Conservation (phyloP, 2,888 invertebrate genomes). For the Brachypterus glaber region DNA sequence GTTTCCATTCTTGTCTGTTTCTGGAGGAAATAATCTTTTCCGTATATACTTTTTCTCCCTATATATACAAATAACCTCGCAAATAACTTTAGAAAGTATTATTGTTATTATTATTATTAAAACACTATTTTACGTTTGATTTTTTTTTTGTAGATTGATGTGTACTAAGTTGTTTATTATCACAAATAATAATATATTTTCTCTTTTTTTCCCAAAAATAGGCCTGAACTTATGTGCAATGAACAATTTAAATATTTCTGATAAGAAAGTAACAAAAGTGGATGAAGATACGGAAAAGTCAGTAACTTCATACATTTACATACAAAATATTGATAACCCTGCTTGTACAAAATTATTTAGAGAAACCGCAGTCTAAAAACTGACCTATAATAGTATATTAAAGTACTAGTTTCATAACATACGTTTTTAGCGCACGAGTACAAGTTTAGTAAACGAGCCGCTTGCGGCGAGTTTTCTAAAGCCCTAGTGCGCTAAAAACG, state of each 20-base stretch:
- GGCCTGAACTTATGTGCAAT: constrained; percentile 28
- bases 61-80: too few species aligned
- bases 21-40: too few species aligned
- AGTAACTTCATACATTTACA: constrained; percentile 36
- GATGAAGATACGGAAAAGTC: constrained; percentile 29
- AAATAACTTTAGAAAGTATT: constrained; percentile 2
- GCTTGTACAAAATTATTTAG: constrained; percentile 40
- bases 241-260: constrained; percentile 27
- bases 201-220: constrained; percentile 21
- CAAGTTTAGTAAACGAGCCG: too few species aligned
- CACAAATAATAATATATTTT: constrained; percentile 14
- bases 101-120: not conserved
- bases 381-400: too few species aligned
- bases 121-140: constrained; percentile 1
- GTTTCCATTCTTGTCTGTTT: too few species aligned
- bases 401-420: too few species aligned
- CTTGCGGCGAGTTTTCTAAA: too few species aligned
- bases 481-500: too few species aligned
- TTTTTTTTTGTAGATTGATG: constrained; percentile 21
- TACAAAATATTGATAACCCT: constrained; percentile 38
- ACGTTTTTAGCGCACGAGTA: too few species aligned
- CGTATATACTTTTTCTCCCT: too few species aligned
- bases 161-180: constrained; percentile 17
- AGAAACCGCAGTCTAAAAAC: constrained; percentile 39
- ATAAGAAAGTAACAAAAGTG: constrained; percentile 30